A percentile compares a stretch with the other conserved stretches of the same genome.
phyloP scores from a whole-genome alignment of 1,140 invertebrate species.

The Venustaconcha ellipsiformis region DNA sequence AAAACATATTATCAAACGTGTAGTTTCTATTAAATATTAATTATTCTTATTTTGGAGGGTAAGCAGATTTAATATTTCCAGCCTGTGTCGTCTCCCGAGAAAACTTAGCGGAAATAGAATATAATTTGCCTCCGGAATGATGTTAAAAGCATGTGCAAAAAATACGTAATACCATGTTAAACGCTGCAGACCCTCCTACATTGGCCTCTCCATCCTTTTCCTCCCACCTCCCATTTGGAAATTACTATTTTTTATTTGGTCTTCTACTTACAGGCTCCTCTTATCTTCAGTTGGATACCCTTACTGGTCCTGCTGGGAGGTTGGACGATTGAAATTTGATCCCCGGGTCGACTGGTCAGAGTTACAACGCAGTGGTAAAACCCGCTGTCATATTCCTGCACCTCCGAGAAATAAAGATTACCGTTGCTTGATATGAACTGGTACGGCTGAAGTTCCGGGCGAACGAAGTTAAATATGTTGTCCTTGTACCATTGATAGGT shows the following conservation, averaged over 20 bases:
- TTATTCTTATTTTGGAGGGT: no score
- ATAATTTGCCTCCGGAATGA: no score
- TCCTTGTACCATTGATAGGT: conserved; percentile 24
- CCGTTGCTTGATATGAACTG: conserved; percentile 26
- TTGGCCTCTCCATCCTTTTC: no score
- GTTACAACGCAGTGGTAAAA: conserved; percentile 23
- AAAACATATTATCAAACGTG: no score
- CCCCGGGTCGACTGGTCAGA: conserved; percentile 5
- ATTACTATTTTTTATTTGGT: neutral
- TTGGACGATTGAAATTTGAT: conserved; percentile 6
- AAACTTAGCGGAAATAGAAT: no score
- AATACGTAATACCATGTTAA: no score
- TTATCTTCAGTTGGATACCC: conserved; percentile 15
- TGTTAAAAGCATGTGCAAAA: no score
- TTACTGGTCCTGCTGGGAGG: conserved; percentile 18
- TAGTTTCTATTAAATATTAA: no score
- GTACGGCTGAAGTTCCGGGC: conserved; percentile 23
- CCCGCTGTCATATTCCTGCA: conserved; percentile 15
- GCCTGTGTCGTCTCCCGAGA: no score
- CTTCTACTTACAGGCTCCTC: conserved; percentile 5
- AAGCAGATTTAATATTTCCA: no score
- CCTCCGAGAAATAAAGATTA: conserved; percentile 26
- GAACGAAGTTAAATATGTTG: conserved; percentile 9
- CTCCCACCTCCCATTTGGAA: neutral
- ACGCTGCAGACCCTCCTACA: no score